Percentiles rank a stretch among this genome's conserved stretches.
These are phyloP conservation scores for Lucifuga dentata DNA, from an alignment of 2,113 vertebrate genomes.

Conservation along the genomic window DNA sequence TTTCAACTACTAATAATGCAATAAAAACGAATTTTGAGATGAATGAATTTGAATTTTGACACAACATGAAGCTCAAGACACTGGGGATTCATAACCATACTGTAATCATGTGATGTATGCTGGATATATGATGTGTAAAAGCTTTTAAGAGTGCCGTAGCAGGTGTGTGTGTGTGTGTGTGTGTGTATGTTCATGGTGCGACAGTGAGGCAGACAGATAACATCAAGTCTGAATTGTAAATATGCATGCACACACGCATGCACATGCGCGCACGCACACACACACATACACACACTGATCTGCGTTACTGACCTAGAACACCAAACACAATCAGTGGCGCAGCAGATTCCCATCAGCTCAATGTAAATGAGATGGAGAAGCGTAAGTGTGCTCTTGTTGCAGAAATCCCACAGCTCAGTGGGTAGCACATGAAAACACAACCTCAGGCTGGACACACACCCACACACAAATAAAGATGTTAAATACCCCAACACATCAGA, in stretches of 20 bases:
- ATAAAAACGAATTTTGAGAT: too few species aligned
- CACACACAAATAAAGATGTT: background rate
- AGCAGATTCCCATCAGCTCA: constrained; percentile 71
- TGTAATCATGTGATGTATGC: background rate
- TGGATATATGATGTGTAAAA: background rate
- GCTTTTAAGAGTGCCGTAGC: background rate
- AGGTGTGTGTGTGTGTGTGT: background rate
- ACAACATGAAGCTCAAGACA: background rate
- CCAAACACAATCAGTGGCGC: constrained; percentile 70
- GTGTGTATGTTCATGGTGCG: background rate
- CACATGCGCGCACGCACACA: constrained; percentile 3
- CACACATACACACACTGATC: constrained; percentile 25
- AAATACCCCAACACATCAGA: too few species aligned
- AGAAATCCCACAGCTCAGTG: constrained; percentile 63
- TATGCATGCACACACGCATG: constrained; percentile 16
- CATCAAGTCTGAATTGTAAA: constrained; percentile 2
- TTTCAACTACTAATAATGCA: too few species aligned
- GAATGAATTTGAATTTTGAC: background rate
- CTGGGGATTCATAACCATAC: background rate
- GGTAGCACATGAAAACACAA: constrained; percentile 45
- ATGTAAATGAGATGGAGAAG: constrained; percentile 69
- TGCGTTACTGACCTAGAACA: constrained; percentile 70
- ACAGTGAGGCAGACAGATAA: constrained; percentile 21
- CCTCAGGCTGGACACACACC: constrained; percentile 28
- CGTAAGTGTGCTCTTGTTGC: constrained; percentile 68